These are phyloP conservation scores for Priapulus caudatus DNA, from an alignment of 2,888 invertebrate genomes.

Conservation along the genomic window DNA sequence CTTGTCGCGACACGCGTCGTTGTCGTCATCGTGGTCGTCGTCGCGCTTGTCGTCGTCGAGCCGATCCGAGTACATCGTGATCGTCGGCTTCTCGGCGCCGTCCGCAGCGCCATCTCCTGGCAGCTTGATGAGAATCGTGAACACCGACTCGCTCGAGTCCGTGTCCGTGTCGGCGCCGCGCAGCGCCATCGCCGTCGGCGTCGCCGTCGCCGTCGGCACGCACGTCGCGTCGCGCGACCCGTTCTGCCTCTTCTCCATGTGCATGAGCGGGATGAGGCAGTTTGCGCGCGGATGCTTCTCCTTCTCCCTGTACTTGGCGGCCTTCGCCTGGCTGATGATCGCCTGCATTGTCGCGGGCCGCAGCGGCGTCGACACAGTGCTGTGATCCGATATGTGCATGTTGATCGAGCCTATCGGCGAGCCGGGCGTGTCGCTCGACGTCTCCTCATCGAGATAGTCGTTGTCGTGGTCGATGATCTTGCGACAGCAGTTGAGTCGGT, in stretches of 20 bases:
- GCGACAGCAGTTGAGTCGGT: slow-evolving; percentile 23
- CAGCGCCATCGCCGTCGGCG: slow-evolving; percentile 15
- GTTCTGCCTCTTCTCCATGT: not conserved
- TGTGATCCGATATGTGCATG: not conserved
- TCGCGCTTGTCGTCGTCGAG: too few relatives aligned
- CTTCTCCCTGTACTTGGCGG: not conserved
- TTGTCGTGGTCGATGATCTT: slow-evolving; percentile 54
- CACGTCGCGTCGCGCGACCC: not conserved
- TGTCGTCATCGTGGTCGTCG: too few relatives aligned
- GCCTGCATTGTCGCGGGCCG: not conserved
- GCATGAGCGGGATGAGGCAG: not conserved
- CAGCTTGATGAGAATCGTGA: slow-evolving; percentile 80
- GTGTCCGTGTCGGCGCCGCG: slow-evolving; percentile 8
- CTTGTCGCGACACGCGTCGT: too few relatives aligned
- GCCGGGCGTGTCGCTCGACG: slow-evolving; percentile 39
- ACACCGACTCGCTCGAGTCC: slow-evolving; percentile 46
- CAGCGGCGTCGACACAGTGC: not conserved
- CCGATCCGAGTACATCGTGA: slow-evolving; percentile 28
- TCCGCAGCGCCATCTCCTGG: slow-evolving; percentile 45
- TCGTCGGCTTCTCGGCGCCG: slow-evolving; percentile 26
- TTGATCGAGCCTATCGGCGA: slow-evolving; percentile 24
- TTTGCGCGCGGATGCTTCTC: slow-evolving; percentile 1
- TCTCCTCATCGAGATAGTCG: slow-evolving; percentile 32
- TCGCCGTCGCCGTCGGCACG: not conserved
- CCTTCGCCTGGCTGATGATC: not conserved